phyloP scores from a whole-genome alignment of 2,797 vertebrate genomes.

The Melanitta fusca region DNA sequence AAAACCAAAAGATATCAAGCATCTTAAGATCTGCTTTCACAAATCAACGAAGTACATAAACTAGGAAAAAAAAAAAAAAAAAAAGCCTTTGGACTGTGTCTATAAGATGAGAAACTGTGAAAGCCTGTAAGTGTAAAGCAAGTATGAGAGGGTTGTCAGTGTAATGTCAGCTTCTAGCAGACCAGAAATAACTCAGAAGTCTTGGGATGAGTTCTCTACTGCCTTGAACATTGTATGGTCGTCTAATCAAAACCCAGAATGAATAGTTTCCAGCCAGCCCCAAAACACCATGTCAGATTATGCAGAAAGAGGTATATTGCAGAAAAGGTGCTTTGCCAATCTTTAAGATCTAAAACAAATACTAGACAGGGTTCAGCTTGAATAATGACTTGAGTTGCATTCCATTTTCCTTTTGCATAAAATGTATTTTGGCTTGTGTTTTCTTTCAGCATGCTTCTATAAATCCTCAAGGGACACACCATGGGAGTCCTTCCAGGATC shows the following conservation, averaged over 20 bases:
- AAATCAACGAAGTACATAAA: not conserved
- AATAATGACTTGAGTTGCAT: not conserved
- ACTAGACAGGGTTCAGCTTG: not conserved
- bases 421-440: not conserved
- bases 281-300: not conserved
- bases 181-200: not conserved
- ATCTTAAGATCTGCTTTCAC: not conserved
- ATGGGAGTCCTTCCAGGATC: not conserved
- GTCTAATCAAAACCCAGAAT: not conserved
- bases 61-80: fast-evolving
- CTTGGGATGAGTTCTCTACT: not conserved
- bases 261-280: not conserved
- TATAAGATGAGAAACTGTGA: not conserved
- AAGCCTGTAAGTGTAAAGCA: not conserved
- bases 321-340: not conserved
- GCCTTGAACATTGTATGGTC: not conserved
- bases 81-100: not conserved
- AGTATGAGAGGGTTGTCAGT: not conserved
- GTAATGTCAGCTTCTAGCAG: not conserved
- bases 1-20: not conserved
- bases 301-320: not conserved
- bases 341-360: not conserved
- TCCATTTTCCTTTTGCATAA: not conserved
- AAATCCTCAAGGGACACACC: not conserved
- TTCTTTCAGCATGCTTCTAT: not conserved